Percentiles rank a stretch among this genome's conserved stretches.
phyloP scores from a whole-genome alignment of 2,888 invertebrate species.

The Pyrrhosoma nymphula region DNA sequence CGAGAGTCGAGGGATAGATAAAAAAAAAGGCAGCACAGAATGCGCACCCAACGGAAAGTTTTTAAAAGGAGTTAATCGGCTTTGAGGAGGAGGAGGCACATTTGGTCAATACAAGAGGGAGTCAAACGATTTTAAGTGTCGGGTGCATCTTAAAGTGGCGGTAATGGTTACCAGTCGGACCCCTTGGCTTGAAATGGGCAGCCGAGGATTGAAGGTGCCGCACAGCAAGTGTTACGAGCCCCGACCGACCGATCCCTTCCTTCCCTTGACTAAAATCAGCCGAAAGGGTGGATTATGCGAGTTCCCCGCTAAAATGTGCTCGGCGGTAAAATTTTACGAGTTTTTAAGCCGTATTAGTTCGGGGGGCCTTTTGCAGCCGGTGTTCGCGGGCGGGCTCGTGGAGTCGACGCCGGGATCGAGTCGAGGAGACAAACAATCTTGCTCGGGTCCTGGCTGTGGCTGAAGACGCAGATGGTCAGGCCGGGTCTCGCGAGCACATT shows the following conservation, averaged over 20 bases:
- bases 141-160: slow-evolving; percentile 40
- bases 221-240: not conserved
- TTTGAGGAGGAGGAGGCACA: slow-evolving; percentile 15
- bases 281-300: slow-evolving; percentile 52
- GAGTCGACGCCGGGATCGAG: not conserved
- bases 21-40: not conserved
- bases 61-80: slow-evolving; percentile 58
- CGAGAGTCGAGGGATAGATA: not conserved
- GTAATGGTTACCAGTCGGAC: not conserved
- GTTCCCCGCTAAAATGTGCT: slow-evolving; percentile 30
- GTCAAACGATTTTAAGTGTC: not conserved
- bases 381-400: slow-evolving; percentile 33
- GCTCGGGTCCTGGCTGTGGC: not conserved
- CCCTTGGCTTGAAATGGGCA: not conserved
- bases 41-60: slow-evolving; percentile 43
- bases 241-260: not conserved
- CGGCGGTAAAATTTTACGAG: slow-evolving; percentile 67
- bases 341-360: slow-evolving; percentile 66
- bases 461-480: slow-evolving; percentile 32
- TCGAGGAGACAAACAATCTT: not conserved
- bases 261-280: not conserved
- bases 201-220: not conserved
- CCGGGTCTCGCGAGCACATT: not conserved
- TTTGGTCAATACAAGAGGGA: slow-evolving; percentile 35
- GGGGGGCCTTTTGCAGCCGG: slow-evolving; percentile 45